Conservation (phyloP, 2,888 invertebrate genomes). For the Ophion obscuratus region DNA sequence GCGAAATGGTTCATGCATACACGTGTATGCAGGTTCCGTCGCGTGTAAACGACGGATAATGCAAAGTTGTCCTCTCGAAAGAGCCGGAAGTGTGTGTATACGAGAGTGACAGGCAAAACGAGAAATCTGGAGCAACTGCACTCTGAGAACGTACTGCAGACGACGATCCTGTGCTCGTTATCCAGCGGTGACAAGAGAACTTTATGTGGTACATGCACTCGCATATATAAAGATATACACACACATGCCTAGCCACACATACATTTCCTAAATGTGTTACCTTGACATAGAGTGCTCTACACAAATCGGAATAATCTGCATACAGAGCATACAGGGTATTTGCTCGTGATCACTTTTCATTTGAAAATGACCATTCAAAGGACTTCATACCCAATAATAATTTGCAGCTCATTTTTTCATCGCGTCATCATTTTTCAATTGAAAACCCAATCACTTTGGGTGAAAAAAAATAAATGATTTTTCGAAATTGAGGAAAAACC, state of each 20-base stretch:
- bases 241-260: background rate
- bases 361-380: background rate
- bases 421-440: background rate
- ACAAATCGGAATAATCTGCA: conserved; percentile 12
- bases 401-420: too few relatives aligned
- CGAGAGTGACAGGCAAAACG: conserved; percentile 53
- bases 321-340: background rate
- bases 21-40: conserved; percentile 10
- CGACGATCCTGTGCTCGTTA: conserved; percentile 51
- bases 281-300: conserved; percentile 1
- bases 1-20: background rate
- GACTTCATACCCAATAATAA: background rate
- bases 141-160: conserved; percentile 17
- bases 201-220: conserved; percentile 31
- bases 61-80: conserved; percentile 43
- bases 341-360: background rate
- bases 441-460: background rate
- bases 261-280: conserved; percentile 6
- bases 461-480: background rate
- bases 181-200: conserved; percentile 53
- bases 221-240: background rate
- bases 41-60: conserved; percentile 35
- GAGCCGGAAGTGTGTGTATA: conserved; percentile 44
- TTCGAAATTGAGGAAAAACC: background rate
- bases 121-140: conserved; percentile 51